These are phyloP conservation scores for Caenorhabditis wallacei DNA, from an alignment of 2,888 invertebrate species.

Conservation along the genomic window DNA sequence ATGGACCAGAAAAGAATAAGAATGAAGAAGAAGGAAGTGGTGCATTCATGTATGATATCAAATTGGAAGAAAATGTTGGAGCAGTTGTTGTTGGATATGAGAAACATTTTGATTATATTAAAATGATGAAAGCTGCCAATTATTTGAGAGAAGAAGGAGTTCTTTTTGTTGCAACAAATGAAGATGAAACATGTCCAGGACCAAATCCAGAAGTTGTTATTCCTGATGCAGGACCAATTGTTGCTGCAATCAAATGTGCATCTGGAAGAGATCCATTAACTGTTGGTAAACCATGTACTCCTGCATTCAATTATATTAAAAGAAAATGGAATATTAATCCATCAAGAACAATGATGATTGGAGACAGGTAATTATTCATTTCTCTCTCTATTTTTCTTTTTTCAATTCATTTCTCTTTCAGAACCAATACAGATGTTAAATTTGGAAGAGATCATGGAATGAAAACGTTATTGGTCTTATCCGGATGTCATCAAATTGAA, in stretches of 20 bases:
- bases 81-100: slow-evolving; percentile 97
- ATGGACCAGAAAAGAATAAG: slow-evolving; percentile 77
- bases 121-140: slow-evolving; percentile 93
- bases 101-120: slow-evolving; percentile 92
- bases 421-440: slow-evolving; percentile 91
- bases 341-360: slow-evolving; percentile 92
- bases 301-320: slow-evolving; percentile 88
- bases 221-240: slow-evolving; percentile 89
- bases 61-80: slow-evolving; percentile 86
- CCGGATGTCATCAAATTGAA: slow-evolving; percentile 80
- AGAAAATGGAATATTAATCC: slow-evolving; percentile 89
- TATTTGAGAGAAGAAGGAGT: slow-evolving; percentile 86
- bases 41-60: slow-evolving; percentile 81
- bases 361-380: slow-evolving; percentile 88
- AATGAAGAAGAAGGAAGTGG: slow-evolving; percentile 59
- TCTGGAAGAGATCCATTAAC: slow-evolving; percentile 88
- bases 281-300: slow-evolving; percentile 90
- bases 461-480: slow-evolving; percentile 90
- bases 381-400: background rate
- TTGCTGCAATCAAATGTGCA: slow-evolving; percentile 91
- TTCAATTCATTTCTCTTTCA: slow-evolving; percentile 40
- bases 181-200: slow-evolving; percentile 91
- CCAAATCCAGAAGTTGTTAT: slow-evolving; percentile 85
- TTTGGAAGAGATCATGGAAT: slow-evolving; percentile 93
- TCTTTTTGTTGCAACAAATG: slow-evolving; percentile 93